Conservation (phyloP, 2,888 invertebrate species). For the Harpalus rufipes region DNA sequence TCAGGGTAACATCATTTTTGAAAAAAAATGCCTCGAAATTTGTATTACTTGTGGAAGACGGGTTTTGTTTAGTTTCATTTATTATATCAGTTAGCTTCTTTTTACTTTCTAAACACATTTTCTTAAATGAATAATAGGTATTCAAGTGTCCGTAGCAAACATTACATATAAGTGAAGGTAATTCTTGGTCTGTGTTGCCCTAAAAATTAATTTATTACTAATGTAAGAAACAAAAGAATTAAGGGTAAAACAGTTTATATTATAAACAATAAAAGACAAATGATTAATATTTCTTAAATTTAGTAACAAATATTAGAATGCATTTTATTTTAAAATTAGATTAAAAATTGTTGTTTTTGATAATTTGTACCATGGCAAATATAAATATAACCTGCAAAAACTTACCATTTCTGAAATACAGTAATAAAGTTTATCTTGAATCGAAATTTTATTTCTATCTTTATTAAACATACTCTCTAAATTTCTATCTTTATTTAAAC, state of each 20-base stretch:
- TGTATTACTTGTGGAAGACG: slow-evolving; percentile 4
- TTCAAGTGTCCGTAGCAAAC: slow-evolving; percentile 23
- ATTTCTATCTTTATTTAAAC: slow-evolving; percentile 47
- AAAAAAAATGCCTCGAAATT: slow-evolving; percentile 28
- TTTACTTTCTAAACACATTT: slow-evolving; percentile 46
- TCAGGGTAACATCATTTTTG: neutral
- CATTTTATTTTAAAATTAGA: neutral
- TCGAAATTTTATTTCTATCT: slow-evolving; percentile 29
- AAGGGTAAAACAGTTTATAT: too few relatives aligned
- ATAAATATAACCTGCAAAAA: slow-evolving; percentile 47
- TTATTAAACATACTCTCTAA: slow-evolving; percentile 48
- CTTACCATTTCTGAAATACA: slow-evolving; percentile 46
- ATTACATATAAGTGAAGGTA: slow-evolving; percentile 19
- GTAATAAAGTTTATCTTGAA: slow-evolving; percentile 34
- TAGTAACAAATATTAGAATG: too few relatives aligned
- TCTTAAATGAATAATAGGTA: slow-evolving; percentile 33
- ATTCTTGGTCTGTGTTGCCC: slow-evolving; percentile 16
- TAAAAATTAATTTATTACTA: neutral
- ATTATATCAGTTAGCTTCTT: slow-evolving; percentile 27
- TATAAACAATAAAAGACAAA: neutral
- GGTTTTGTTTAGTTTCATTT: slow-evolving; percentile 25
- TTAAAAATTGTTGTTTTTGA: neutral
- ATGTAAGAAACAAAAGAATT: too few relatives aligned
- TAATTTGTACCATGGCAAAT: neutral
- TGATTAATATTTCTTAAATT: neutral